Evolutionary conservation across 2,888 invertebrate species (phyloP).

Genomic region (Andrena marginata): DNA sequence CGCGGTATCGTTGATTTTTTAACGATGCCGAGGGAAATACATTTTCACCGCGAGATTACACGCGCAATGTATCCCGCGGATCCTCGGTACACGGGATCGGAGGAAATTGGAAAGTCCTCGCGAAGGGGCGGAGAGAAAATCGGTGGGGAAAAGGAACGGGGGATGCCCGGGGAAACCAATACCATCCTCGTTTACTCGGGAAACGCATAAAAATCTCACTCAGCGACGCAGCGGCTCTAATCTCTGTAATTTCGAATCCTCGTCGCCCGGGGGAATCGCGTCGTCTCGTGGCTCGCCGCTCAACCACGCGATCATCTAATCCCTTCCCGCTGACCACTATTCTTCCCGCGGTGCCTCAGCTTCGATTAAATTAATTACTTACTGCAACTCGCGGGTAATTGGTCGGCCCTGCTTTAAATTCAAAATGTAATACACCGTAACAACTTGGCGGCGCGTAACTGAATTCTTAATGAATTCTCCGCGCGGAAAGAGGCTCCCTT

Average conservation of each 20-base stretch:
- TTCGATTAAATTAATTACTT: slow-evolving; percentile 23
- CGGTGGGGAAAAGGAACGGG: neutral
- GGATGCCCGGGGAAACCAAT: neutral
- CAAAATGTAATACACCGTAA: neutral
- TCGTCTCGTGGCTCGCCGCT: neutral
- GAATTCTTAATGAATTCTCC: slow-evolving; percentile 12
- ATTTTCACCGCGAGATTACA: slow-evolving; percentile 50
- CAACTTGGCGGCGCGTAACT: neutral
- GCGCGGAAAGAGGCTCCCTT: neutral
- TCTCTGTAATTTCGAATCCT: slow-evolving; percentile 11
- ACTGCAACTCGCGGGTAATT: neutral
- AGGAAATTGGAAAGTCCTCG: slow-evolving; percentile 54
- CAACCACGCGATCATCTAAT: slow-evolving; percentile 7
- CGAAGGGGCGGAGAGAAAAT: neutral
- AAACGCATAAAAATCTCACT: slow-evolving; percentile 23
- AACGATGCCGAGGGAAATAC: slow-evolving; percentile 42
- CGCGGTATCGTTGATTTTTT: slow-evolving; percentile 35
- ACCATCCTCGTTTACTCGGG: neutral
- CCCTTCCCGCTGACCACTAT: neutral
- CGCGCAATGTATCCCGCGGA: slow-evolving; percentile 47
- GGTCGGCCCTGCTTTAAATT: neutral
- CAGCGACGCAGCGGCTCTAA: slow-evolving; percentile 1
- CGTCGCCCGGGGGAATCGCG: neutral
- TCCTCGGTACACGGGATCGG: slow-evolving; percentile 36
- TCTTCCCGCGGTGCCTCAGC: too few species aligned